Evolutionary conservation across 2,797 vertebrate genomes (phyloP), one percentile per base, ranked within the genome.

Genomic region (Acipenser oxyrinchus): DNA sequence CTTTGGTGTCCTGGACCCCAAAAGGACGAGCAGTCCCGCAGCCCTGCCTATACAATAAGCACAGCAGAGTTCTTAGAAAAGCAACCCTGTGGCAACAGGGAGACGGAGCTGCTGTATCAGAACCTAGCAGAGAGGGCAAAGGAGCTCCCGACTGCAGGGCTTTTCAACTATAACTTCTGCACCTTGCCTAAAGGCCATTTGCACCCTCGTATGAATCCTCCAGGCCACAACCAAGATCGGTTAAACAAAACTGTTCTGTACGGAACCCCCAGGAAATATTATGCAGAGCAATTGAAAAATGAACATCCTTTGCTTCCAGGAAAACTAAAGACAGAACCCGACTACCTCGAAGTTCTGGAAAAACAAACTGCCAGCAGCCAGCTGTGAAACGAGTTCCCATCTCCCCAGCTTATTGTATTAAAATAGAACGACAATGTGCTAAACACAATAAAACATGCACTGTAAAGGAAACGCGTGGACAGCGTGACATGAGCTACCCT

Each of bases 261-360:
- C 65, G 94, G 95, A 75, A 97, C 95, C 72, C 94, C 96, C 66
- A 92, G 94, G 84, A 97, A 98, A 86, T 96, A 93, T 86, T 93
- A 90, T 71, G 90, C 90, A 76, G 90, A 93, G 77, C 88, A 87
- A 64, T 88, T 89, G 72, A 96, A 94, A 86, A 91, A 84, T 0
- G 93, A 96, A 74, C 93, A 95, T 73, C 92, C 93, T 63, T 90
- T 95, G 81, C 90, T 97, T 70, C 92, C 92, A 70, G 93, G 92
- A 74, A 98, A 97, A 81, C 86, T 93, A 82, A 95, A 95, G 83
- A 91, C 91, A 73, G 94, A 99, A 85, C 95, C 96, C 69, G 96
- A 99, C 92, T 99, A 99, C 91, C 93, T 99, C 89, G 96, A 99
- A 87, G 94, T 99, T 91, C 92, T 99, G 89, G 95, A 99, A 83